These are phyloP conservation scores for Helicoverpa armigera DNA, from an alignment of 1,140 invertebrate species.

Conservation along the genomic window DNA sequence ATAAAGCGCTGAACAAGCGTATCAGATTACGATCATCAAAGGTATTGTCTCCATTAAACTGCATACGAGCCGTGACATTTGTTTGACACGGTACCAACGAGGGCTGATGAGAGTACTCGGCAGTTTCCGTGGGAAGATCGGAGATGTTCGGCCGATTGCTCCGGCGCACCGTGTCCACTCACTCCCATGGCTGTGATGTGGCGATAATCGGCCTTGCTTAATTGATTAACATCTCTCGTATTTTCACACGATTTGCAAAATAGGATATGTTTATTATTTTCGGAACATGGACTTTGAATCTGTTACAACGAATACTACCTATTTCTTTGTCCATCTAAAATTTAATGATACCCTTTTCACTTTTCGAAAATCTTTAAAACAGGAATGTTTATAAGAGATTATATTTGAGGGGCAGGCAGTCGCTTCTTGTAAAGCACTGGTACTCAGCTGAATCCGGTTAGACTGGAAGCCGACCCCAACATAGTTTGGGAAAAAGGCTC, in stretches of 20 bases:
- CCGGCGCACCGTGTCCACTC: constrained; percentile 68
- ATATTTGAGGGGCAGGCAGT: too few species aligned
- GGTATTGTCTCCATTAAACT: constrained; percentile 16
- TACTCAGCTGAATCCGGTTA: too few species aligned
- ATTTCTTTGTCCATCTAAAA: background rate
- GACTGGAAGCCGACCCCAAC: too few species aligned
- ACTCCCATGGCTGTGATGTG: constrained; percentile 68
- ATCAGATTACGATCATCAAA: constrained; percentile 21
- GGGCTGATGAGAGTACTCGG: constrained; percentile 56
- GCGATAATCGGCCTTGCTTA: constrained; percentile 62
- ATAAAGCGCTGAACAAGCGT: constrained; percentile 19
- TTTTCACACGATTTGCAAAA: constrained; percentile 58
- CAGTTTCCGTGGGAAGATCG: constrained; percentile 69
- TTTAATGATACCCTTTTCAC: background rate
- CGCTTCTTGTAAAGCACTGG: too few species aligned
- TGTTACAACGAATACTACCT: too few species aligned
- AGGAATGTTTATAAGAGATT: too few species aligned
- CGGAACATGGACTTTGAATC: background rate
- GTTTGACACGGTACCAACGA: constrained; percentile 74
- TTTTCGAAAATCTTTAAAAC: background rate
- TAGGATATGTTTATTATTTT: background rate
- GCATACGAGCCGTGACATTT: constrained; percentile 72
- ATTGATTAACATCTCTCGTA: constrained; percentile 64
- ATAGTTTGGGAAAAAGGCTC: too few species aligned
- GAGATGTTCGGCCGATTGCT: constrained; percentile 64